Conservation (phyloP, 2,888 invertebrate species). For the Physocephala rufipes region DNA sequence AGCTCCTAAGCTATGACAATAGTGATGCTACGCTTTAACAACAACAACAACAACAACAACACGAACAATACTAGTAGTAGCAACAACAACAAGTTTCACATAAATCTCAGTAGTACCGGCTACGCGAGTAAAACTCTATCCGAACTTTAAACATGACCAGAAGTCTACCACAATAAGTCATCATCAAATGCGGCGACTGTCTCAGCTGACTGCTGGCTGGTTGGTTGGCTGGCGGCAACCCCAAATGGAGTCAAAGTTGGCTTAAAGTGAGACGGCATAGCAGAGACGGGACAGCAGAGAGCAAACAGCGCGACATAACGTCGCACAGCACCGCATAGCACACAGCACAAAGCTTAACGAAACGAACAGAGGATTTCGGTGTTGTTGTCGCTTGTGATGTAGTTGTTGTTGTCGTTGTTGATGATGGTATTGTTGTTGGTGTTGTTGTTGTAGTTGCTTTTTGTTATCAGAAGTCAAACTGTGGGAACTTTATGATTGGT, state of each 20-base stretch:
- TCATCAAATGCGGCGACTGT: conserved; percentile 28
- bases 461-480: conserved; percentile 43
- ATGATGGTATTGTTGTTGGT: conserved; percentile 33
- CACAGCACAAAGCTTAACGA: conserved; percentile 22
- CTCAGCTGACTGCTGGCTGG: background rate
- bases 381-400: conserved; percentile 42
- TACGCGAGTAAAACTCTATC: conserved; percentile 24
- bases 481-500: conserved; percentile 55
- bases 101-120: conserved; percentile 31
- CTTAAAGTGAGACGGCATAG: conserved; percentile 8
- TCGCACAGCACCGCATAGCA: conserved; percentile 12
- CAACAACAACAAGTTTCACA: conserved; percentile 10
- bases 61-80: too few species aligned
- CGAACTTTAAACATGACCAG: conserved; percentile 30
- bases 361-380: conserved; percentile 34
- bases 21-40: too few species aligned
- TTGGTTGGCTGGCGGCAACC: conserved; percentile 17
- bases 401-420: conserved; percentile 33
- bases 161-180: conserved; percentile 29
- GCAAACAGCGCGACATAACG: background rate
- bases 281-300: background rate
- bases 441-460: conserved; percentile 42
- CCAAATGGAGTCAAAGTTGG: conserved; percentile 27
- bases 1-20: background rate
- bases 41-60: background rate